A percentile compares a stretch with the other conserved stretches of the same genome.
phyloP scores from a whole-genome alignment of 2,797 vertebrate genomes.

The Dromococcyx pavoninus region DNA sequence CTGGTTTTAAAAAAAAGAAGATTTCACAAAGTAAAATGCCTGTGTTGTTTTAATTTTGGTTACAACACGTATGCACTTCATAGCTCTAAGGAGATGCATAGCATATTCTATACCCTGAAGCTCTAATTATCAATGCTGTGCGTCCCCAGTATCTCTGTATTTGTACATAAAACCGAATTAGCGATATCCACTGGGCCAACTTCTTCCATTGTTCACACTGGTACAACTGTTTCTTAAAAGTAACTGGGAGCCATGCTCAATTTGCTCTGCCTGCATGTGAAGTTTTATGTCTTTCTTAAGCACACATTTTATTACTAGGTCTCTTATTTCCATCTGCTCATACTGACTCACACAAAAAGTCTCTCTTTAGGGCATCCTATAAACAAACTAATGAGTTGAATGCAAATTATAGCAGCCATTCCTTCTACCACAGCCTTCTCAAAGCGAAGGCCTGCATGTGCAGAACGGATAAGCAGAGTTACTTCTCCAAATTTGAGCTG shows the following conservation, averaged over 20 bases:
- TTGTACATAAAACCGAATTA: conserved; percentile 8
- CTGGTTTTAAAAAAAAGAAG: background rate
- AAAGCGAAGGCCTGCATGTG: background rate
- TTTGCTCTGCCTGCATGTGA: background rate
- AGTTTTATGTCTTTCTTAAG: conserved; percentile 48
- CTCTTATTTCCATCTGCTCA: conserved; percentile 52
- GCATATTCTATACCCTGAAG: background rate
- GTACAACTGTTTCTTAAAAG: background rate
- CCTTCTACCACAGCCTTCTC: background rate
- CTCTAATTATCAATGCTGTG: background rate
- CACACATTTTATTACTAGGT: conserved; percentile 45
- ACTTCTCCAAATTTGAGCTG: background rate
- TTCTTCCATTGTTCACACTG: background rate
- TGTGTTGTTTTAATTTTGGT: background rate
- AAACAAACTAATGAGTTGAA: conserved; percentile 45
- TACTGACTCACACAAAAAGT: conserved; percentile 10
- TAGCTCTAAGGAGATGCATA: background rate
- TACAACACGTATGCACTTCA: background rate
- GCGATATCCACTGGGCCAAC: background rate
- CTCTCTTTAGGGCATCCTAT: conserved; percentile 37
- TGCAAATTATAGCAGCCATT: conserved; percentile 16
- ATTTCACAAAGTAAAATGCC: background rate
- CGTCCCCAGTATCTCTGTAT: background rate
- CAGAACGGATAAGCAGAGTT: background rate
- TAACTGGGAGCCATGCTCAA: background rate